Base-by-base conservation (phyloP, 2,797 vertebrate species). In the Chiloscyllium punctatum region DNA sequence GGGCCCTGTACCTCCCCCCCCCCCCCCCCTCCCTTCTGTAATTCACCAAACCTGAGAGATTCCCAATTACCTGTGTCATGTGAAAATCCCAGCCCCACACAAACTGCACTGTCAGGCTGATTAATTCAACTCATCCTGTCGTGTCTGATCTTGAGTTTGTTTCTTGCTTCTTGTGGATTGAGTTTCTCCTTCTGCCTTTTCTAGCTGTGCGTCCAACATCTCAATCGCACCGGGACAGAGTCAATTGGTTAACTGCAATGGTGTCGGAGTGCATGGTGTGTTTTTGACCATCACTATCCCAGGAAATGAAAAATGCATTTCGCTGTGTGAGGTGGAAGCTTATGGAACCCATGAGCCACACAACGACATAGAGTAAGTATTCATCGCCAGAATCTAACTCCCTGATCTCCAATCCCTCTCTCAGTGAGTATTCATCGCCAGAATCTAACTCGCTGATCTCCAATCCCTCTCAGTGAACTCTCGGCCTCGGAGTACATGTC, bases 261-360 rank as follows among this genome's bases (percentile, higher is more conserved):
- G 0, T 4, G 23, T 53, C 3, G 96, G 96, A 91, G 97, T 97
- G 96, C 96, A 97, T 0, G 97, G 97, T 1, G 96, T 96, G 30
- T 97, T 96, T 4, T 11, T 97, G 7, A 97, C 96, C 96, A 86
- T 97, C 2, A 77, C 96, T 9, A 30, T 96, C 23, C 97, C 97
- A 11, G 96, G 95, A 21, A 96, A 5, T 95, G 13, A 79, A 0
- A 86, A 95, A 66, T 74, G 84, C 92, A 95, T 97, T 23, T 0
- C 0, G 1, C 92, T 97, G 15, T 96, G 96, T 95, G 97, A 97
- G 95, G 96, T 97, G 86, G 96, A 97, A 95, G 97, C 97, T 0
- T 95, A 42, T 53, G 86, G 86, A 1, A 0, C 11, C 0, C 51
- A 33, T 3, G 51, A 57, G 0, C 86, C 86, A 16, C 86, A 88